These are phyloP conservation scores for Papilio polytes DNA, from an alignment of 1,140 invertebrate species.

Conservation along the genomic window DNA sequence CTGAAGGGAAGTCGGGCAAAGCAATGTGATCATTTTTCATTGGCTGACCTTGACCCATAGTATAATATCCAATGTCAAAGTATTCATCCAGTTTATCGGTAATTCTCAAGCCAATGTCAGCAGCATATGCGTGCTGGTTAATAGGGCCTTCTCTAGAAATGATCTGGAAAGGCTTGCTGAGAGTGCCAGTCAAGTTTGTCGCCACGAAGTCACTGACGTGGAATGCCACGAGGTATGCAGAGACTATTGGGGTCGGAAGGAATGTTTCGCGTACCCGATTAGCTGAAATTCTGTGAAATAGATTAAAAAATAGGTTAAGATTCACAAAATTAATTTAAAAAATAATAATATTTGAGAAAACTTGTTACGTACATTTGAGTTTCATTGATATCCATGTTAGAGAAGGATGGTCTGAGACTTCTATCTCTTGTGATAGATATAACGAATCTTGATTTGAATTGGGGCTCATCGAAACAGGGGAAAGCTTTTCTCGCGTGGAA, in stretches of 20 bases:
- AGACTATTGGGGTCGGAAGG: conserved; percentile 88
- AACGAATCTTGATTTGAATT: conserved; percentile 88
- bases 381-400: conserved; percentile 72
- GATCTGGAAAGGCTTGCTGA: conserved; percentile 81
- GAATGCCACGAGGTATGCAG: conserved; percentile 94
- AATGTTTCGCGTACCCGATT: conserved; percentile 68
- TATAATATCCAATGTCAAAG: conserved; percentile 78
- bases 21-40: conserved; percentile 87
- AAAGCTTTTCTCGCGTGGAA: conserved; percentile 92
- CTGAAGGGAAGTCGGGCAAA: conserved; percentile 89
- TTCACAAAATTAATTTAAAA: too few species aligned
- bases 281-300: conserved; percentile 49
- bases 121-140: conserved; percentile 83
- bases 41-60: conserved; percentile 72
- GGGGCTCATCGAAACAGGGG: conserved; percentile 95
- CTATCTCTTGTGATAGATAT: conserved; percentile 85
- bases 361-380: conserved; percentile 56
- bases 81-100: conserved; percentile 82
- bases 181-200: conserved; percentile 53
- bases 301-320: neutral
- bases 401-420: conserved; percentile 62
- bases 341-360: neutral
- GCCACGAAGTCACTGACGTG: conserved; percentile 90
- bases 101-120: conserved; percentile 82
- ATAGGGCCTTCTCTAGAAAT: conserved; percentile 67